Base-by-base conservation (phyloP, 23 tunicate genomes). In the Oikopleura dioica region DNA sequence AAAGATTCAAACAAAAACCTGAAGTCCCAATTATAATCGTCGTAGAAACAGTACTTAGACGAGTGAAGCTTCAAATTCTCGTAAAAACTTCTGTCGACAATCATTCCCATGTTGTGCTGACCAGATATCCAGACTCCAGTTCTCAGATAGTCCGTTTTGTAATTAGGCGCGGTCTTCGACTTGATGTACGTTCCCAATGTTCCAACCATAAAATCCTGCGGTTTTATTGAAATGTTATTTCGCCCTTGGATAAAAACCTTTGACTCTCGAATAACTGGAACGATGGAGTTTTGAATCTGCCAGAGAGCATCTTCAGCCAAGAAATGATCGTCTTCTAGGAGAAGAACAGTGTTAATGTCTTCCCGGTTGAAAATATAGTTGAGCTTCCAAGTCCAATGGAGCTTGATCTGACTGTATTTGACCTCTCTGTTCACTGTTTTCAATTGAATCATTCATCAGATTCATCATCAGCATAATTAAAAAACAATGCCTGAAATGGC, bases 11-110 rank as follows among this genome's bases (percentile, higher is more conserved):
- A 44, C 55, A 9, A 44, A 16, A 16, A 9, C 72, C 72, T 63
- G 33, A 63, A 63, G 26, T 63, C 72, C 72, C 72, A 63, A 63
- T 63, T 63, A 28, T 63, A 63, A 28, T 63, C 72, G 33, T 63
- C 72, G 33, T 63, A 31, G 26, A 63, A 24, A 28, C 72, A 63
- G 26, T 12, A 63, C 26, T 23, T 2, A 63, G 26, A 63, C 29
- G 32, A 16, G 29, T 63, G 16, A 24, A 2, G 16, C 26, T 63
- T 63, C 33, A 63, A 24, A 12, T 63, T 31, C 16, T 63, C 33
- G 33, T 16, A 63, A 23, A 23, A 63, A 12, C 26, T 63, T 24
- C 33, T 24, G 26, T 23, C 26, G 30, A 63, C 33, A 16, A 63
- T 31, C 72, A 63, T 63, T 28, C 72, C 72, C 72, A 63, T 63